phyloP scores from a whole-genome alignment of 2,113 vertebrate genomes.

The Edolisoma coerulescens region DNA sequence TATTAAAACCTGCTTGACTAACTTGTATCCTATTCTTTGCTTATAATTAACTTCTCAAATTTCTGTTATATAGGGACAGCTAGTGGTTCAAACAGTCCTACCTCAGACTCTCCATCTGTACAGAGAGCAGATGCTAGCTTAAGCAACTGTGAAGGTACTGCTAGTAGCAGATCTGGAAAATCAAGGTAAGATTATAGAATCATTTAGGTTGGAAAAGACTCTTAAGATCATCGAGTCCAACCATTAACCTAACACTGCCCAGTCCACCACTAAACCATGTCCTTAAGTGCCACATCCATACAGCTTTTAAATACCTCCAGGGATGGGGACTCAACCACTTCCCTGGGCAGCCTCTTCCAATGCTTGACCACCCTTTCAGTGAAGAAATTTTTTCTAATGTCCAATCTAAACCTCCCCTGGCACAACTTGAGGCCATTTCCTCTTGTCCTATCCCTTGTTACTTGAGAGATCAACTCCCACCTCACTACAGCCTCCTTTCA shows the following conservation, averaged over 20 bases:
- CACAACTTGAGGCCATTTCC: background rate
- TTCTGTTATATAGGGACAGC: conserved; percentile 72
- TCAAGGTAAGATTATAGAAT: conserved; percentile 71
- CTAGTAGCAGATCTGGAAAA: conserved; percentile 81
- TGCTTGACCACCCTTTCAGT: background rate
- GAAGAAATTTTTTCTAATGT: background rate
- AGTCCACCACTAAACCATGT: background rate
- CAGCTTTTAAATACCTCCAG: background rate
- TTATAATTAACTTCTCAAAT: background rate
- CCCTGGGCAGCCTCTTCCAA: background rate
- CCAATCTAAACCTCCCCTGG: background rate
- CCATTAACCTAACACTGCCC: background rate
- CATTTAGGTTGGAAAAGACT: background rate
- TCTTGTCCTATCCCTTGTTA: background rate
- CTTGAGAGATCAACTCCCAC: background rate
- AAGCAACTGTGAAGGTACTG: conserved; percentile 86
- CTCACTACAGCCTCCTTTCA: background rate
- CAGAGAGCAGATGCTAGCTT: conserved; percentile 89
- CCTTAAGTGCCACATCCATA: background rate
- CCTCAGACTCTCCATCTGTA: conserved; percentile 85
- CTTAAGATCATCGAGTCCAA: background rate
- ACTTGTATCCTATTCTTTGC: background rate
- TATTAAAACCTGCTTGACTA: background rate
- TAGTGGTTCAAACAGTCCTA: conserved; percentile 83
- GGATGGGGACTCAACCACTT: background rate